phyloP scores from a whole-genome alignment of 1,140 invertebrate genomes.

The Rhopalosiphum padi region DNA sequence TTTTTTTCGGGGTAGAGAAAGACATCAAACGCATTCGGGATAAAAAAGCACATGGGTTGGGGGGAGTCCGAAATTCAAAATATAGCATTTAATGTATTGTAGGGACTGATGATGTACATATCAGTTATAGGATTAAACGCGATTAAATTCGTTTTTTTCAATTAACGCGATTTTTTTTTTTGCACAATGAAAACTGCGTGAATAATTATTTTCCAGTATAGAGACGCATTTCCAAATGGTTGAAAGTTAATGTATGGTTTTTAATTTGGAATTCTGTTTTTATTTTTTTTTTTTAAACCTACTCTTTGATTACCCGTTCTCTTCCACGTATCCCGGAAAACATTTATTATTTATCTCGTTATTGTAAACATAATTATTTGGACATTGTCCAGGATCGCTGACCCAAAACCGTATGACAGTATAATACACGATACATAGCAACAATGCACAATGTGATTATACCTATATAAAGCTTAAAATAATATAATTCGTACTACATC shows the following conservation, averaged over 20 bases:
- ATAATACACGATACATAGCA: background rate
- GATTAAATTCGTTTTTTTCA: constrained; percentile 8
- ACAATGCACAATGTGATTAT: background rate
- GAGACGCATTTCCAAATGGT: background rate
- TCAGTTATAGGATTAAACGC: background rate
- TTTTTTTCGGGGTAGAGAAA: background rate
- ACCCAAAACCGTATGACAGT: background rate
- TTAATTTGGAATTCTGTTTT: constrained; percentile 29
- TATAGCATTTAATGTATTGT: background rate
- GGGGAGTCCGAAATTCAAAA: background rate
- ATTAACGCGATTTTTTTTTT: background rate
- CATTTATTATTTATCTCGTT: constrained; percentile 24
- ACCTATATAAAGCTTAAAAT: background rate
- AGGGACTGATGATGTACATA: background rate
- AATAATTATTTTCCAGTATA: background rate
- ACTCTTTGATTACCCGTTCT: background rate
- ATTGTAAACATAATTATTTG: constrained; percentile 10
- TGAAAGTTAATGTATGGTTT: constrained; percentile 22
- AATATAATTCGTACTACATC: background rate
- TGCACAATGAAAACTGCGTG: background rate
- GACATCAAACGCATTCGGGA: background rate
- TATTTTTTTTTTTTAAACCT: background rate
- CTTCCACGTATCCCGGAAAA: background rate
- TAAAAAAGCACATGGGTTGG: background rate
- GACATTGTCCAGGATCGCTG: background rate